phyloP scores from a whole-genome alignment of 2,113 vertebrate genomes.

The Candoia aspera region DNA sequence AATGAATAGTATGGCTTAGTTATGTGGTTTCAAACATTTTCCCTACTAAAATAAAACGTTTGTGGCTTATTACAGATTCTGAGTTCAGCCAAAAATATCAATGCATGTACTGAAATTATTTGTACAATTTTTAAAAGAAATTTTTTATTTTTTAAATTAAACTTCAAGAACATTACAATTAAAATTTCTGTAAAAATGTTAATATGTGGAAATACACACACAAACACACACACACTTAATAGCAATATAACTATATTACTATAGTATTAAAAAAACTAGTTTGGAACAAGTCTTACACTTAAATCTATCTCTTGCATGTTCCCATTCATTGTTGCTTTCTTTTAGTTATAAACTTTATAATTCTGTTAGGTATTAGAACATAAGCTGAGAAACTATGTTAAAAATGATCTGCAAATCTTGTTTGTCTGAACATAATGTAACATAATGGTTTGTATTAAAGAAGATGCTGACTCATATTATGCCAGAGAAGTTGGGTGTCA shows the following conservation, averaged over 20 bases:
- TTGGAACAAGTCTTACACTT: neutral
- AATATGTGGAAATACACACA: neutral
- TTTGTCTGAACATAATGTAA: neutral
- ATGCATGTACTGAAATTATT: neutral
- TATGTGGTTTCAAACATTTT: slow-evolving; percentile 19
- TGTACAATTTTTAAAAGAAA: neutral
- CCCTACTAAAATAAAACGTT: neutral
- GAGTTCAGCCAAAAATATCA: neutral
- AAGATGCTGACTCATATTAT: neutral
- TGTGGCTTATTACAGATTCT: neutral
- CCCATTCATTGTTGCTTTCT: neutral
- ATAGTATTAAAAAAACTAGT: neutral
- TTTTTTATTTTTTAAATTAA: neutral
- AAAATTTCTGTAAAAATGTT: neutral
- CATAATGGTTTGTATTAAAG: neutral
- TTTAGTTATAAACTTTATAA: neutral
- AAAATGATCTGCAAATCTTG: neutral
- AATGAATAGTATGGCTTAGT: neutral
- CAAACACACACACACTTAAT: neutral
- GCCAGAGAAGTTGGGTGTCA: neutral
- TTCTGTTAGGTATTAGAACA: neutral
- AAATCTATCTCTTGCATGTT: neutral
- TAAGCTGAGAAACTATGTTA: neutral
- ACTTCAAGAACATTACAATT: neutral
- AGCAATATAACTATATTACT: neutral